phyloP scores from a whole-genome alignment of 2,797 vertebrate genomes.

The Limnodromus scolopaceus region DNA sequence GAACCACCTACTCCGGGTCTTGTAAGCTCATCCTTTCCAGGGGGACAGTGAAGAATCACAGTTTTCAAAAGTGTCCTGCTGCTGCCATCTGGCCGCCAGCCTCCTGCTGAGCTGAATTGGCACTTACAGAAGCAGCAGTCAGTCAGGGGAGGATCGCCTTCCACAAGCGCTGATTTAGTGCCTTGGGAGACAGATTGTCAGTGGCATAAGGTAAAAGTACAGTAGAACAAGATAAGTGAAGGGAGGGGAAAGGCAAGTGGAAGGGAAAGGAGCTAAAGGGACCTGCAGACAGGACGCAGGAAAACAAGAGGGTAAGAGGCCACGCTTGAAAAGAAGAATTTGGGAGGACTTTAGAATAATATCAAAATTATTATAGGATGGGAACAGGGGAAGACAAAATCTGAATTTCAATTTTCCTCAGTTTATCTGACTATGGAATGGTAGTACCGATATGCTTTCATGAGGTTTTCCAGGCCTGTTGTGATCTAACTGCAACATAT shows the following conservation, averaged over 20 bases:
- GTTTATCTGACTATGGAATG: background rate
- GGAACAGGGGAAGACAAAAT: background rate
- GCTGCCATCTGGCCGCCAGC: constrained; percentile 36
- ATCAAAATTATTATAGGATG: background rate
- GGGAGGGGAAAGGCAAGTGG: background rate
- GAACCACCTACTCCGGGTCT: background rate
- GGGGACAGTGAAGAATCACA: background rate
- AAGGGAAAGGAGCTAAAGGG: background rate
- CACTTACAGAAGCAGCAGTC: background rate
- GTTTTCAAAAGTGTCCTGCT: background rate
- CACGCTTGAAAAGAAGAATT: background rate
- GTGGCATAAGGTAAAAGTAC: background rate
- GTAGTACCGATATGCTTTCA: background rate
- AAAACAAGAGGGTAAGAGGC: background rate
- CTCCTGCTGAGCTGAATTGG: accelerated
- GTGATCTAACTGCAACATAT: background rate
- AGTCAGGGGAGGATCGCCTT: background rate
- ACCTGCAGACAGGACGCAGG: background rate
- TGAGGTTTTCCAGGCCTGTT: background rate
- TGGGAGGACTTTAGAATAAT: background rate
- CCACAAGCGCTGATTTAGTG: background rate
- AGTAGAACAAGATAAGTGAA: background rate
- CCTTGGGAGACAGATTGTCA: background rate
- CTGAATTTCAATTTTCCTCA: background rate
- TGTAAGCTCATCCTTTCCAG: background rate